Conservation (phyloP, 1,140 invertebrate species). For the Panagrolaimus sp. region DNA sequence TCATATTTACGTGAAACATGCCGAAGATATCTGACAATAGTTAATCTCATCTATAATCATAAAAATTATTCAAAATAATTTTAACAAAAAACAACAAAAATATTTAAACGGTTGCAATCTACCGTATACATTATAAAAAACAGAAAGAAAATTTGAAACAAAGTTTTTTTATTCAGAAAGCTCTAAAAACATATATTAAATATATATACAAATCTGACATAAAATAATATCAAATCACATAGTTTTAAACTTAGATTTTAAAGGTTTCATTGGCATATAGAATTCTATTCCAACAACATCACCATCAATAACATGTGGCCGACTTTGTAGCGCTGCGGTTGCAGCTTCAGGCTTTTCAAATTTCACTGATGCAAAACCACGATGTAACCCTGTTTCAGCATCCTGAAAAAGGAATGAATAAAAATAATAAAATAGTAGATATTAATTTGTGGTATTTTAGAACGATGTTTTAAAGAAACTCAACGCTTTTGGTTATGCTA, state of each 20-base stretch:
- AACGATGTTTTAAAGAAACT: too few relatives aligned
- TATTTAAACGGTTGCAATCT: neutral
- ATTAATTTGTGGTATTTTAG: too few relatives aligned
- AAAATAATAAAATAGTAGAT: conserved; percentile 12
- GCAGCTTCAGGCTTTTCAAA: conserved; percentile 43
- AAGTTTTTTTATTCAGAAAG: neutral
- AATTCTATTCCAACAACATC: conserved; percentile 43
- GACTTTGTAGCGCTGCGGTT: conserved; percentile 38
- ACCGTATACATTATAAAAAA: neutral
- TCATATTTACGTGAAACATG: neutral
- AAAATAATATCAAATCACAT: too few relatives aligned
- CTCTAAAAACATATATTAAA: neutral
- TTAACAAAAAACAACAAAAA: neutral
- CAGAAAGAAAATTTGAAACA: neutral
- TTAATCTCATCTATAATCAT: neutral
- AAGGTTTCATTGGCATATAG: conserved; percentile 37
- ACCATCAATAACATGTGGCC: conserved; percentile 55
- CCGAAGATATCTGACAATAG: neutral
- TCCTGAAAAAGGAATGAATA: conserved; percentile 39
- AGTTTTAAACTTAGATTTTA: conserved; percentile 25
- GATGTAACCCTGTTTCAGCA: conserved; percentile 48
- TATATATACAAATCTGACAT: neutral
- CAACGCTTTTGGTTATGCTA: too few relatives aligned
- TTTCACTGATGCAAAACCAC: conserved; percentile 52
- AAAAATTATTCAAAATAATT: neutral